Evolutionary conservation across 1,140 invertebrate species (phyloP).

Genomic region (Lutraria rhynchaena): DNA sequence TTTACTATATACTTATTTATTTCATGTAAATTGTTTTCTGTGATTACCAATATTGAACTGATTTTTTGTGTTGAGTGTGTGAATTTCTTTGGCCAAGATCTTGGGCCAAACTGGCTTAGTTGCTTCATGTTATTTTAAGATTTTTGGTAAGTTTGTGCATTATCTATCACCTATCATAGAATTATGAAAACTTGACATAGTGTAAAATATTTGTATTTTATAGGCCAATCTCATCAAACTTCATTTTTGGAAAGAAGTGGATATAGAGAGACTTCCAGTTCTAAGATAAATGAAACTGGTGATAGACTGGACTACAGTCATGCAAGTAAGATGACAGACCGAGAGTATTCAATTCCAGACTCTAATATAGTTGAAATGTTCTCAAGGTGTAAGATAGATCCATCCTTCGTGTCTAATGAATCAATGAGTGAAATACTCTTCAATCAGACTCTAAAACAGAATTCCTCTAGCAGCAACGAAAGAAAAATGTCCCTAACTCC

Average conservation of each 20-base stretch:
- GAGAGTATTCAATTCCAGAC: constrained; percentile 41
- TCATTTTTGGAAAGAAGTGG: neutral
- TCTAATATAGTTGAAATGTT: constrained; percentile 53
- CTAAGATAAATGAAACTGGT: constrained; percentile 22
- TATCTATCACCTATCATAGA: too few relatives aligned
- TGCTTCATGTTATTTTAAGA: too few relatives aligned
- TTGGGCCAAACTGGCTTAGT: too few relatives aligned
- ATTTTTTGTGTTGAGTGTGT: too few relatives aligned
- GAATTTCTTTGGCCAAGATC: too few relatives aligned
- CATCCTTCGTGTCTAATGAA: constrained; percentile 37
- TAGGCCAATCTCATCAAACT: constrained; percentile 5
- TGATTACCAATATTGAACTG: too few relatives aligned
- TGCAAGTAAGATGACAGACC: constrained; percentile 1
- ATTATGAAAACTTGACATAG: too few relatives aligned
- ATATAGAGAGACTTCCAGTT: neutral
- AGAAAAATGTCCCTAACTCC: constrained; percentile 11
- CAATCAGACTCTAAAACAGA: constrained; percentile 28
- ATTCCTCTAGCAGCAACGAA: neutral
- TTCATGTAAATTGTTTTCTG: too few relatives aligned
- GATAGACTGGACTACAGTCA: constrained; percentile 39
- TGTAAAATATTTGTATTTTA: too few relatives aligned
- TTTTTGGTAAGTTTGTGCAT: too few relatives aligned
- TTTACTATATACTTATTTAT: too few relatives aligned
- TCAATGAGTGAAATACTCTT: constrained; percentile 43
- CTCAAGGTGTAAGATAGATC: constrained; percentile 40